Conservation (phyloP, 2,113 vertebrate genomes). For the Crotalus viridis region DNA sequence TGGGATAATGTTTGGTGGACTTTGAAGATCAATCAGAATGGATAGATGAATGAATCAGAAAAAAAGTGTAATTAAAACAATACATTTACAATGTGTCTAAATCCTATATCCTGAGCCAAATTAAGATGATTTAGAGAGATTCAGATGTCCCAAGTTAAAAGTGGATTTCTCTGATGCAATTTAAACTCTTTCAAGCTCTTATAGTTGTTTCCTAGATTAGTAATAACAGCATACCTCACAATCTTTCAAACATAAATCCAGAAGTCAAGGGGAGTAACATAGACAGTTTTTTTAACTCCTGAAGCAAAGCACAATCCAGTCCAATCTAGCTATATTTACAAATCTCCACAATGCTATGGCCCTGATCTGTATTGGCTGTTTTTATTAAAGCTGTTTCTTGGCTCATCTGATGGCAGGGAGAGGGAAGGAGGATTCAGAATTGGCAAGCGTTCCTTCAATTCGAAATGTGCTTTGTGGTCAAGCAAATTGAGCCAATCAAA, state of each 20-base stretch:
- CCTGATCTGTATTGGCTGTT: not conserved
- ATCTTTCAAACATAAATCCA: not conserved
- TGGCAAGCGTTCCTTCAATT: not conserved
- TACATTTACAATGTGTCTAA: not conserved
- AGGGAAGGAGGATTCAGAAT: not conserved
- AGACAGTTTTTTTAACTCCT: not conserved
- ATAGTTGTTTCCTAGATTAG: not conserved
- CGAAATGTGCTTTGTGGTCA: not conserved
- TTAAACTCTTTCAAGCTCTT: not conserved
- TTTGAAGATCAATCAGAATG: not conserved
- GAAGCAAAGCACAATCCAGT: not conserved
- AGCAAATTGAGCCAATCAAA: not conserved
- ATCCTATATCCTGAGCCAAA: not conserved
- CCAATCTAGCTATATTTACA: not conserved
- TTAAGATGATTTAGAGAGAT: not conserved
- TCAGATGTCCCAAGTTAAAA: not conserved
- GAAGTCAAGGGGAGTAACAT: not conserved
- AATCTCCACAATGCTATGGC: not conserved
- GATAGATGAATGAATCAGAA: not conserved
- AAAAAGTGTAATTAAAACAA: not conserved
- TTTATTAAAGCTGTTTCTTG: not conserved
- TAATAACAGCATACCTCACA: not conserved
- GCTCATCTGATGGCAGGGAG: not conserved
- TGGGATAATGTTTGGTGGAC: not conserved
- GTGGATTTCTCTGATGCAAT: not conserved